Conservation (phyloP, 2,888 invertebrate species). For the Brachyptera putata region DNA sequence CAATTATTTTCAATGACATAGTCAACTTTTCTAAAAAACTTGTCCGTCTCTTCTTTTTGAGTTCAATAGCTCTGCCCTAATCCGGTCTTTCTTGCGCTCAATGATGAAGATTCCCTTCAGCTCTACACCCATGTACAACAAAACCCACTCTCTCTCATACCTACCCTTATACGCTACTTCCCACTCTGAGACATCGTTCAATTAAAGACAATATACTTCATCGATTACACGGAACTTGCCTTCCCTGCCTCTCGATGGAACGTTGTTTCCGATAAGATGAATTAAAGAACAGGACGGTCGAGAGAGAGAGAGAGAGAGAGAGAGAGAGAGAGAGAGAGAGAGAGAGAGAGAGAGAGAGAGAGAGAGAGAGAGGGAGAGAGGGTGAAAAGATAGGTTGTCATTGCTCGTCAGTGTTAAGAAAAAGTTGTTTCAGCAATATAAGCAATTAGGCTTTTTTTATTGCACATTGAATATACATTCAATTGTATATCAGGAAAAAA, state of each 20-base stretch:
- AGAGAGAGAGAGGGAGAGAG: no score
- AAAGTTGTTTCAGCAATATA: no score
- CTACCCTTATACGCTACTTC: constrained; percentile 5
- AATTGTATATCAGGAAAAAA: no score
- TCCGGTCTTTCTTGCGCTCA: not conserved
- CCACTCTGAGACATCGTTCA: not conserved
- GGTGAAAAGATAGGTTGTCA: no score
- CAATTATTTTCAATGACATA: no score
- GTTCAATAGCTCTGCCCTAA: constrained; percentile 2
- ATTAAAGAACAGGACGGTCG: constrained; percentile 2
- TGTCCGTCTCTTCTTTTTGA: not conserved
- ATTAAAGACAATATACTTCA: not conserved
- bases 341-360: not conserved
- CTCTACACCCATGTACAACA: constrained; percentile 5
- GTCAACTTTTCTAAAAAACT: no score
- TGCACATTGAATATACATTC: no score
- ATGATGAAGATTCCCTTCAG: not conserved
- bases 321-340: no score
- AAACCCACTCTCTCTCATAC: no score
- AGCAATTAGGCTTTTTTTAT: no score
- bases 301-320: not conserved
- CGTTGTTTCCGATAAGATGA: constrained; percentile 1
- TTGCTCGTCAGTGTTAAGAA: no score
- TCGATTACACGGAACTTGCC: constrained; percentile 4
- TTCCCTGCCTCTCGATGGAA: constrained; percentile 1